These are phyloP conservation scores for Cecidostiba fungosa DNA, from an alignment of 2,888 invertebrate species.

Conservation along the genomic window DNA sequence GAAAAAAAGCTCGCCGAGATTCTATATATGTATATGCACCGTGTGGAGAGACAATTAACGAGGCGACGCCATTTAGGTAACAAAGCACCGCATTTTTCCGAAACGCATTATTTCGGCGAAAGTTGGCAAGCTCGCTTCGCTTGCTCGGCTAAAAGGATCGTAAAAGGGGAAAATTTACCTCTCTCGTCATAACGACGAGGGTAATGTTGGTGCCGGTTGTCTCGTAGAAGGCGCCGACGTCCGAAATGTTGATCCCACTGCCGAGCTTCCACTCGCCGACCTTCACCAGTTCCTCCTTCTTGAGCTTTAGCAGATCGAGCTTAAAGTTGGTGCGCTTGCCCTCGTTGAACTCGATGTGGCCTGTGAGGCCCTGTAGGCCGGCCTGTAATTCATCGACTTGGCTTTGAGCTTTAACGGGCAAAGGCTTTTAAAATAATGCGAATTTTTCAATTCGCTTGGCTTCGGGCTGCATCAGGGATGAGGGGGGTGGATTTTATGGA, in stretches of 20 bases:
- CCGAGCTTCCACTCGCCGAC: constrained; percentile 91
- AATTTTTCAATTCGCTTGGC: constrained; percentile 15
- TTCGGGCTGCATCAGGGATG: neutral
- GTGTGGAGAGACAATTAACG: constrained; percentile 22
- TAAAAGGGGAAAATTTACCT: constrained; percentile 82
- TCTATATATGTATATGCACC: neutral
- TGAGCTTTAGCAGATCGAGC: constrained; percentile 91
- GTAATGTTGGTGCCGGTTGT: constrained; percentile 92
- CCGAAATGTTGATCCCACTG: constrained; percentile 90
- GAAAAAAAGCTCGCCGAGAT: neutral
- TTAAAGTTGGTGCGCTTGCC: constrained; percentile 92
- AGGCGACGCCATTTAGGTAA: constrained; percentile 36
- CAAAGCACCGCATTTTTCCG: constrained; percentile 36
- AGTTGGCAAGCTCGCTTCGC: constrained; percentile 5
- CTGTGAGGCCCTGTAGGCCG: constrained; percentile 92
- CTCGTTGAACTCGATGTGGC: constrained; percentile 92
- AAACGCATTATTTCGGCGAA: constrained; percentile 49
- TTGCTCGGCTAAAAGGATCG: constrained; percentile 49
- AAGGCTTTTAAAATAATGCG: constrained; percentile 43
- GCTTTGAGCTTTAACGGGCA: neutral
- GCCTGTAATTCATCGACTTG: constrained; percentile 82
- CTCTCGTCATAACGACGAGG: constrained; percentile 93
- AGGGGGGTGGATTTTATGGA: neutral
- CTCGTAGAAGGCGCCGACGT: constrained; percentile 92
- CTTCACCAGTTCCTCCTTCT: constrained; percentile 89